A percentile compares a stretch with the other conserved stretches of the same genome.
phyloP scores from a whole-genome alignment of 2,888 invertebrate species.

The Cryptus viduatorius region DNA sequence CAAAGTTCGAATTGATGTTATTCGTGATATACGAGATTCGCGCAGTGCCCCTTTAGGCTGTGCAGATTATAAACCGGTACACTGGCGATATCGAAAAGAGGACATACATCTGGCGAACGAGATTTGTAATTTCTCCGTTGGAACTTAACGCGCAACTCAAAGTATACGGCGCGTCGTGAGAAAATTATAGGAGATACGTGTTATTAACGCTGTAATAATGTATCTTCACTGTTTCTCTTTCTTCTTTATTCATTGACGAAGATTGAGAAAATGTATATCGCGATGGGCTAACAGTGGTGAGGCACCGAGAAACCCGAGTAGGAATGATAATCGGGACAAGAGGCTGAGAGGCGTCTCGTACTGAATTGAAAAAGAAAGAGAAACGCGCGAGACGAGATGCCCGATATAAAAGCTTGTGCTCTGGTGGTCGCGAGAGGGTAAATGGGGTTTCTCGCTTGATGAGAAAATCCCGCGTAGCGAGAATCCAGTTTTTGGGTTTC shows the following conservation, averaged over 20 bases:
- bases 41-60: slow-evolving; percentile 69
- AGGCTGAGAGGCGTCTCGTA: not conserved
- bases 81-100: slow-evolving; percentile 5
- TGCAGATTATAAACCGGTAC: slow-evolving; percentile 47
- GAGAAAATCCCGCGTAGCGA: slow-evolving; percentile 18
- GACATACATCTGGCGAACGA: not conserved
- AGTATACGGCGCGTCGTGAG: slow-evolving; percentile 1
- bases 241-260: slow-evolving; percentile 13
- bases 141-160: not conserved
- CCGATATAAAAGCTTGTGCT: not conserved
- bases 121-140: not conserved
- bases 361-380: slow-evolving; percentile 24
- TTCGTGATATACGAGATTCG: slow-evolving; percentile 30
- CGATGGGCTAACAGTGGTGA: not conserved
- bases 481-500: slow-evolving; percentile 56
- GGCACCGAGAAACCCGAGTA: not conserved
- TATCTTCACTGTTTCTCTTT: not conserved
- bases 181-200: slow-evolving; percentile 24
- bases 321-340: not conserved
- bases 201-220: slow-evolving; percentile 4
- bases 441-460: slow-evolving; percentile 24
- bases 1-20: slow-evolving; percentile 46
- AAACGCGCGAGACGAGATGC: not conserved
- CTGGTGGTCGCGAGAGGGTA: slow-evolving; percentile 11
- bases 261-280: not conserved